Base-by-base conservation (phyloP, 2,888 invertebrate species). In the Protonemura montana region DNA sequence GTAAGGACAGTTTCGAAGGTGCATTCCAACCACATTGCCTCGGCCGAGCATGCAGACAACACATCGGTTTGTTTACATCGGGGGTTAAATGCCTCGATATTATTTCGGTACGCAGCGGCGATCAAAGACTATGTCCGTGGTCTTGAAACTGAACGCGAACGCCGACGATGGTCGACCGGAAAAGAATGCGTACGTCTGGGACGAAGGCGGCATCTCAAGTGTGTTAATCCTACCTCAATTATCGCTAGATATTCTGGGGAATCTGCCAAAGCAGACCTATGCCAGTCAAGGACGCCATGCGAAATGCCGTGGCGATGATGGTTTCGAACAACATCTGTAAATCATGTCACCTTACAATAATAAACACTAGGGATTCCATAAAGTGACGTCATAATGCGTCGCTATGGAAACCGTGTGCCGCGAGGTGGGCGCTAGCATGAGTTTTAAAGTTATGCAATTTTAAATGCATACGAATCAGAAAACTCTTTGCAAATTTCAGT, bases 341-440 rank as follows among this genome's bases (percentile, higher is more conserved):
- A 78, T 78, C 78, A 78, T 59, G 78, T 78, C 78, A 78, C 78
- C 78, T 78, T 21, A 78, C 78, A 78, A 78, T 28, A 78, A 78
- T 28, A 78, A 78, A 78, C 28, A 78, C 7, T 3, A 26, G 78
- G 27, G 78, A 27, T 27, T 78, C 26, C 78, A 26, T 27, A 7
- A n/a, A 6, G 78, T 26, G 26, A 78, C 78, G 78, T 78, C 28
- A 78, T 76, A 5, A n/a, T n/a, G n/a, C n/a, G n/a, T 26, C 26
- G 27, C 28, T 21, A 59, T 59, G 41, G 6, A 13, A 13, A 41
- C 41, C 6, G 6, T 41, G 41, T 13, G 41, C 41, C 13, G 59
- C 59, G 59, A 13, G 21, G 21, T 21, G 59, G 13, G 13, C 13
- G 59, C 16, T 13, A 59, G 59, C 13, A 21, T 21, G 59, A 6